Conservation (phyloP, 2,888 invertebrate genomes). For the Venusia cambrica region DNA sequence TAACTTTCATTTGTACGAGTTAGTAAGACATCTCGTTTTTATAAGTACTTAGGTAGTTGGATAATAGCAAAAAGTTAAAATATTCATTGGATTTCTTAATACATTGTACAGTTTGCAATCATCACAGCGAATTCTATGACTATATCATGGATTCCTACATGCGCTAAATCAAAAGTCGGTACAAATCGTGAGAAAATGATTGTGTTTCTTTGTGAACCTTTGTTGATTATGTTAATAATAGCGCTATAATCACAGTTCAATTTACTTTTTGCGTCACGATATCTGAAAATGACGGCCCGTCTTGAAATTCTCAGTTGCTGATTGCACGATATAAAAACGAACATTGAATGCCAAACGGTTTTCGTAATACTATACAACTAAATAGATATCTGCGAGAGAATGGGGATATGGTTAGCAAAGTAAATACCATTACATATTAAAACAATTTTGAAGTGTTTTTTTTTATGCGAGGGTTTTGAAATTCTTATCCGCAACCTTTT, state of each 20-base stretch:
- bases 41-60: too few species aligned
- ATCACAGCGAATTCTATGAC: conserved; percentile 22
- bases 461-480: too few species aligned
- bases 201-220: conserved; percentile 61
- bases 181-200: conserved; percentile 58
- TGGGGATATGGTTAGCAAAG: too few species aligned
- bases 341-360: conserved; percentile 11
- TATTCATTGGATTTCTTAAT: conserved; percentile 13
- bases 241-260: conserved; percentile 57
- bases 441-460: too few species aligned
- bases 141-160: conserved; percentile 49
- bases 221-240: conserved; percentile 61
- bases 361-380: too few species aligned
- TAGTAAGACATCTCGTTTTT: too few species aligned
- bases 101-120: conserved; percentile 19
- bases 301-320: conserved; percentile 34
- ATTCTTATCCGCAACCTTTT: too few species aligned
- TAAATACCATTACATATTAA: too few species aligned
- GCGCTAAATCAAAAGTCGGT: conserved; percentile 48
- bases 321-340: conserved; percentile 16
- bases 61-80: too few species aligned
- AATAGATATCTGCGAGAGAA: too few species aligned
- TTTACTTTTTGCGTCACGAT: conserved; percentile 60
- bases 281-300: conserved; percentile 41
- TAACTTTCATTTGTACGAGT: too few species aligned